Evolutionary conservation across 2,888 invertebrate species (phyloP).

Genomic region (Belgica antarctica): DNA sequence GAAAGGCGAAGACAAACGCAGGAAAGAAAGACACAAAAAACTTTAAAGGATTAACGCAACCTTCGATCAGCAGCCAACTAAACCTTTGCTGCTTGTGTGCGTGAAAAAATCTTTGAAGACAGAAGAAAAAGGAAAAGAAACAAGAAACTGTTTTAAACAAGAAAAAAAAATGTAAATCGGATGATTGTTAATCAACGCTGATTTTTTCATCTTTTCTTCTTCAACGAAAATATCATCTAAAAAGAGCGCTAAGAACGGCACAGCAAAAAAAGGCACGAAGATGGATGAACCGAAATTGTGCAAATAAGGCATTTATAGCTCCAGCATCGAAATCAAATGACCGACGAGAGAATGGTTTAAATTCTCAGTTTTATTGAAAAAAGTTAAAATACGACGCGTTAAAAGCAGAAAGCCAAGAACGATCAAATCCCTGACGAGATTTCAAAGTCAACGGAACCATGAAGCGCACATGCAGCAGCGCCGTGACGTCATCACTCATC

Average conservation of each 20-base stretch:
- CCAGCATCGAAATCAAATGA: constrained; percentile 38
- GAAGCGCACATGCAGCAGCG: neutral
- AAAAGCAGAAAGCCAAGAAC: neutral
- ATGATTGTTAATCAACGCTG: constrained; percentile 42
- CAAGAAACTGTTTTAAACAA: constrained; percentile 33
- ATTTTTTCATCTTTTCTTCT: constrained; percentile 32
- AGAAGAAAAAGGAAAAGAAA: constrained; percentile 32
- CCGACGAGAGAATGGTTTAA: constrained; percentile 40
- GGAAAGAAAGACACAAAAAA: neutral
- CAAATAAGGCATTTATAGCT: constrained; percentile 42
- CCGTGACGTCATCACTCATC: constrained; percentile 10
- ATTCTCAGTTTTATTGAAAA: constrained; percentile 37
- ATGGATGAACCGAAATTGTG: constrained; percentile 41
- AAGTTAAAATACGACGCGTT: too few species aligned
- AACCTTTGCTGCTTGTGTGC: neutral
- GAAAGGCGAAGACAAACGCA: neutral
- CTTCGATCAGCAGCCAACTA: neutral
- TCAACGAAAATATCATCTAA: constrained; percentile 1
- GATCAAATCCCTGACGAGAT: constrained; percentile 8
- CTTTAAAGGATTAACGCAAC: constrained; percentile 34
- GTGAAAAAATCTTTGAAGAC: neutral
- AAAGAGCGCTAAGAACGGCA: constrained; percentile 8
- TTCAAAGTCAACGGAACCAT: constrained; percentile 15
- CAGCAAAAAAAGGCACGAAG: neutral
- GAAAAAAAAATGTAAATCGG: constrained; percentile 44